These are phyloP conservation scores for Astyanax mexicanus DNA, from an alignment of 2,797 vertebrate species.

Conservation along the genomic window DNA sequence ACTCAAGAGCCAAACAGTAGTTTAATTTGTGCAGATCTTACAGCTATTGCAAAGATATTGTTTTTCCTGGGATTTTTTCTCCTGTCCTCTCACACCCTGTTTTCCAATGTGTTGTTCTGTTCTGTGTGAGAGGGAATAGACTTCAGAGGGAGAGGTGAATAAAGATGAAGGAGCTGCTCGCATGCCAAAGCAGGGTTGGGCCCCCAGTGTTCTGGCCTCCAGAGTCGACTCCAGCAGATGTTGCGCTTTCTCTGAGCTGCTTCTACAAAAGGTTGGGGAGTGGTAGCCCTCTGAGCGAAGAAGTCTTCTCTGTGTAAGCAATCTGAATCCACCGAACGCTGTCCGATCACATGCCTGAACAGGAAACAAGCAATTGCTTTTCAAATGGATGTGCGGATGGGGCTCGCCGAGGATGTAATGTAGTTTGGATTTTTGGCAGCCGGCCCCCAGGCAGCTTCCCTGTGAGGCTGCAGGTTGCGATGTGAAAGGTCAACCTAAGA, in stretches of 20 bases:
- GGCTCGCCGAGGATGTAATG: slow-evolving; percentile 38
- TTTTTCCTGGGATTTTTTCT: background rate
- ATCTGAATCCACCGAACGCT: slow-evolving; percentile 34
- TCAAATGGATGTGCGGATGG: slow-evolving; percentile 18
- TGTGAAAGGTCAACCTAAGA: slow-evolving; percentile 63
- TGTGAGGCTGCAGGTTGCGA: slow-evolving; percentile 32
- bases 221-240: slow-evolving; percentile 48
- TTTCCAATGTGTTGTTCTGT: background rate
- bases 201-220: slow-evolving; percentile 36
- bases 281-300: slow-evolving; percentile 46
- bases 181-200: slow-evolving; percentile 58
- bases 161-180: slow-evolving; percentile 49
- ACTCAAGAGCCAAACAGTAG: background rate
- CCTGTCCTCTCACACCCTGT: slow-evolving; percentile 21
- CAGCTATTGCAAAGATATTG: background rate
- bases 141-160: slow-evolving; percentile 42
- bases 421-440: slow-evolving; percentile 39
- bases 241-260: slow-evolving; percentile 49
- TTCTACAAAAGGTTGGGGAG: slow-evolving; percentile 55
- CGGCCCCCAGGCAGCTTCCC: slow-evolving; percentile 14
- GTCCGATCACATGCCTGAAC: slow-evolving; percentile 32
- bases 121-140: slow-evolving; percentile 20
- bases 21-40: background rate
- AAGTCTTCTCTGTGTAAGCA: slow-evolving; percentile 42
- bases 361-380: slow-evolving; percentile 32